Conservation (phyloP, 2,797 vertebrate species). For the Mormyrops boulengeri region DNA sequence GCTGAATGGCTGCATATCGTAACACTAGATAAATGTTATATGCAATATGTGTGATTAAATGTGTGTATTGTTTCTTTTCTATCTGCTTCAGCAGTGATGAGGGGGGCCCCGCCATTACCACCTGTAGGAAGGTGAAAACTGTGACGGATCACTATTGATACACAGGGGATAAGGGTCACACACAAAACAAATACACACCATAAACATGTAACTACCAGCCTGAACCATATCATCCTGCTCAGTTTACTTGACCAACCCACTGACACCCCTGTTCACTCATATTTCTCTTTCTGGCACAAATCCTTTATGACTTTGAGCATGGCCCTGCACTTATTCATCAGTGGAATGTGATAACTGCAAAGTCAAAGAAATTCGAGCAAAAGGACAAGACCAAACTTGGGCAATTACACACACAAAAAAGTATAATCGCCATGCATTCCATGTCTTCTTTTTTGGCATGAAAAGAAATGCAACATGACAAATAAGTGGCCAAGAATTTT, state of each 20-base stretch:
- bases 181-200: slow-evolving; percentile 27
- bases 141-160: slow-evolving; percentile 11
- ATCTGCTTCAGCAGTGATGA: slow-evolving; percentile 34
- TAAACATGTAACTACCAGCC: slow-evolving; percentile 43
- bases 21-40: background rate
- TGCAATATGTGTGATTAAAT: background rate
- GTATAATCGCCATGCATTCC: slow-evolving; percentile 47
- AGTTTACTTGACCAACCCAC: slow-evolving; percentile 14
- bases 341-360: background rate
- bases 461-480: background rate
- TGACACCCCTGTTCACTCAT: slow-evolving; percentile 1
- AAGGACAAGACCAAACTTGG: background rate
- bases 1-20: background rate
- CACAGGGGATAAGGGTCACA: slow-evolving; percentile 34
- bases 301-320: slow-evolving; percentile 18
- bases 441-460: slow-evolving; percentile 17
- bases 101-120: slow-evolving; percentile 66
- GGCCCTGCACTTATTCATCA: slow-evolving; percentile 24
- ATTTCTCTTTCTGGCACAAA: slow-evolving; percentile 32
- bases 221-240: slow-evolving; percentile 30
- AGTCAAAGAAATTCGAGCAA: background rate
- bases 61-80: background rate
- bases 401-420: background rate
- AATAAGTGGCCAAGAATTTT: slow-evolving; percentile 15
- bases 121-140: slow-evolving; percentile 63